Base-by-base conservation (phyloP, 2,797 vertebrate genomes). In the Bovichtus variegatus region DNA sequence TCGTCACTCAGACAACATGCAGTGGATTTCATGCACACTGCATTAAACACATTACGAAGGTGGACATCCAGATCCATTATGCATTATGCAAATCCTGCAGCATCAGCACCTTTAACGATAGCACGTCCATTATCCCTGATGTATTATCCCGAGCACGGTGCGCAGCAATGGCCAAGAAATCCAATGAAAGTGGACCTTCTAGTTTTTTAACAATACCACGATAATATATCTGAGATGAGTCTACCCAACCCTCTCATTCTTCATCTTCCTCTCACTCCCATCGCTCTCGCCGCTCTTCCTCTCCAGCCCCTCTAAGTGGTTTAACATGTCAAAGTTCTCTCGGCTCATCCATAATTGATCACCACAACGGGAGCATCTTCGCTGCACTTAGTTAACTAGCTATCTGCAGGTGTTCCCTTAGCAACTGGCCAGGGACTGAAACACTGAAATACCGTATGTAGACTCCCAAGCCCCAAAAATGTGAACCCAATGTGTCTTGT, bases 251-350 rank as follows among this genome's bases (percentile, higher is more conserved):
- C 38, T 71, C 70, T 72, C 46, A 64, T 65, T 83, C 75, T 69
- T 64, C 54, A 58, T 81, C 82, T 67, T 74, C 49, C 70, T 87
- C 83, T 87, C 81, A 75, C 80, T 91, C 72, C 49, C 46, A 43
- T 87, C 80, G 85, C 85, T 85, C 80, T 51, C 51, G 63, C 85
- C 81, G 78, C 81, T 91, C 82, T 83, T 92, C 85, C 68, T 80
- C 85, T 84, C 82, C 85, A 82, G 82, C 83, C 89, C 63, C 89
- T 93, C 92, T 95, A 95, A 96, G 94, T 95, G 95, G 93, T 94
- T 95, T 95, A 93, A 93, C 94, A 95, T 95, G 95, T 95, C 92
- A 91, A 93, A 94, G 92, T 95, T 94, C 91, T 91, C 93, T 92
- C 84, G 9, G 84, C 84, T 91, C 94, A 95, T 96, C 90, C 93